phyloP scores from a whole-genome alignment of 2,113 vertebrate species.

The Aviceda subcristata region DNA sequence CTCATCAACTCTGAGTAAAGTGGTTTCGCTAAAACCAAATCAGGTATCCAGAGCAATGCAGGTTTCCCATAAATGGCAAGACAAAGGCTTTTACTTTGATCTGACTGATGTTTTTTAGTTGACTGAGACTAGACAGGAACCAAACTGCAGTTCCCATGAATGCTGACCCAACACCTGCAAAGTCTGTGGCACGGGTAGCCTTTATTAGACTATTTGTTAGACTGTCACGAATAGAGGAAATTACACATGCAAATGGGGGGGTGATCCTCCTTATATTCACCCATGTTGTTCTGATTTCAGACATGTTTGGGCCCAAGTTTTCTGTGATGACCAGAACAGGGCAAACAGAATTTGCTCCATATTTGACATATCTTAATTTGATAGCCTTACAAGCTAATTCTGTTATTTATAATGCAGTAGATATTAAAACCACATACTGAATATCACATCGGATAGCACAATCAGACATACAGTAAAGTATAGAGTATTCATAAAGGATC shows the following conservation, averaged over 20 bases:
- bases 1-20: neutral
- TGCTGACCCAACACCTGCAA: neutral
- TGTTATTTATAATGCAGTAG: neutral
- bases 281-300: neutral
- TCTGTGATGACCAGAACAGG: neutral
- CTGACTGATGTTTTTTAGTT: neutral
- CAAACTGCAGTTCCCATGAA: neutral
- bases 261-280: neutral
- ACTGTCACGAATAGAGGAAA: neutral
- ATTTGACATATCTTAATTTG: neutral
- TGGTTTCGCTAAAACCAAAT: neutral
- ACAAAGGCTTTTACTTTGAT: neutral
- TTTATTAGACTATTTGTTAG: neutral
- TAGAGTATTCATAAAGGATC: neutral
- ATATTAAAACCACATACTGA: neutral
- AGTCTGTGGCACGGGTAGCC: neutral
- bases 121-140: neutral
- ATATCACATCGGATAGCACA: neutral
- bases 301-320: neutral
- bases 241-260: neutral
- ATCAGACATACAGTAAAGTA: neutral
- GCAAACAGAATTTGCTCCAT: neutral
- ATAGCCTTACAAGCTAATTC: neutral
- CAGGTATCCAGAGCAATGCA: neutral
- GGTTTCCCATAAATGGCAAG: neutral